phyloP scores from a whole-genome alignment of 2,888 invertebrate genomes.

The Pelosia muscerda region DNA sequence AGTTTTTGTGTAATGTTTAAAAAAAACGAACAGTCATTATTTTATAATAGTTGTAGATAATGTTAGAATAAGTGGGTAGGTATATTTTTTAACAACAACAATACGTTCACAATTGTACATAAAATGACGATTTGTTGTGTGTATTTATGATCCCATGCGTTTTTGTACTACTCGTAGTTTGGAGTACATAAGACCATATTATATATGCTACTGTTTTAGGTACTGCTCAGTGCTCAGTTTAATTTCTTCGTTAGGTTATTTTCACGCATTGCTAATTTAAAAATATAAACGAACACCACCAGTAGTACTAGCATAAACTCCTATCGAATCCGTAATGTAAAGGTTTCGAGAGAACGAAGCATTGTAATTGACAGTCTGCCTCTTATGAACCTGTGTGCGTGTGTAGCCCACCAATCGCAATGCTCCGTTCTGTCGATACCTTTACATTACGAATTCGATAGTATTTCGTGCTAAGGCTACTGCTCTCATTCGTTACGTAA shows the following conservation, averaged over 20 bases:
- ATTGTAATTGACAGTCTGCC: too few relatives aligned
- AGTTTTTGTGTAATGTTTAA: neutral
- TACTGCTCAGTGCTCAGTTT: constrained; percentile 45
- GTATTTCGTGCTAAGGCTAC: too few relatives aligned
- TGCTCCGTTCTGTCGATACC: too few relatives aligned
- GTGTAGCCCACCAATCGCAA: too few relatives aligned
- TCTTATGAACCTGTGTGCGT: too few relatives aligned
- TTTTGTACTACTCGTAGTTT: neutral
- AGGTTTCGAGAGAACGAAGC: too few relatives aligned
- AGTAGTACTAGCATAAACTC: neutral
- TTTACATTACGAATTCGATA: too few relatives aligned
- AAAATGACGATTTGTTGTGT: neutral
- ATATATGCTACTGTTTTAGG: constrained; percentile 32
- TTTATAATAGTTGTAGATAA: neutral
- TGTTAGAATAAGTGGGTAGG: too few relatives aligned
- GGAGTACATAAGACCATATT: neutral
- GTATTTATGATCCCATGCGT: neutral
- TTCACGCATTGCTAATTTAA: constrained; percentile 3
- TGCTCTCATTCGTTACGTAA: too few relatives aligned
- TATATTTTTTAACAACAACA: neutral
- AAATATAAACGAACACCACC: neutral
- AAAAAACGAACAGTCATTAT: neutral
- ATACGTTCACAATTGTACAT: neutral
- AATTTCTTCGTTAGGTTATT: constrained; percentile 27
- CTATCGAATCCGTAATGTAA: too few relatives aligned